Conservation (phyloP, 2,888 invertebrate genomes). For the Temnothorax rugatulus region DNA sequence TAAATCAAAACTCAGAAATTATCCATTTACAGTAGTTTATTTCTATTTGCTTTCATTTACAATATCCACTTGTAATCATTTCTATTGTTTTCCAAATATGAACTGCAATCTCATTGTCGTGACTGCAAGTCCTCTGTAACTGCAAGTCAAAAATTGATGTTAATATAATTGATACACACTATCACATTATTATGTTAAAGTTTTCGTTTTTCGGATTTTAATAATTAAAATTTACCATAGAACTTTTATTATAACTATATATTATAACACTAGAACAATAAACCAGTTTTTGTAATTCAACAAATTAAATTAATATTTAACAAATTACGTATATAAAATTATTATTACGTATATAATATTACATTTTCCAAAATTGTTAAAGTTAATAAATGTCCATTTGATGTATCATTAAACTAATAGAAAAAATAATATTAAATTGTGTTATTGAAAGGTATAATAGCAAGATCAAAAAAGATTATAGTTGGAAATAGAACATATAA, state of each 20-base stretch:
- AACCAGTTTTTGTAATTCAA: no score
- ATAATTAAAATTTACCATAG: background rate
- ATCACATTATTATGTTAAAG: background rate
- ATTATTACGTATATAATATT: background rate
- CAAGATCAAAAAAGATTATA: background rate
- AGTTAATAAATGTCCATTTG: background rate
- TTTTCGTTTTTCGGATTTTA: background rate
- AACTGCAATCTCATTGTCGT: no score
- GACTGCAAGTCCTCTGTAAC: no score
- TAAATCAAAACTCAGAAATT: background rate
- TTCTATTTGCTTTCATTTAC: background rate
- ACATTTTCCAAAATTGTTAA: background rate
- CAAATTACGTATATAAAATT: background rate
- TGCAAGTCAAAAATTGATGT: no score
- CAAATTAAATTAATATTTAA: background rate
- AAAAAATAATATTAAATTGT: background rate
- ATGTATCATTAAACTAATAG: background rate
- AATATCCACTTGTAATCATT: background rate
- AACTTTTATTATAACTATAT: background rate
- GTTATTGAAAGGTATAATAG: background rate
- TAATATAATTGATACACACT: no score
- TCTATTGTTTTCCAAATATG: background rate
- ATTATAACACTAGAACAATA: background rate
- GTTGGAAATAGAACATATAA: background rate
- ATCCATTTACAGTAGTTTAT: no score